Evolutionary conservation across 1,140 invertebrate species (phyloP).

Genomic region (Dendroctonus ponderosae): DNA sequence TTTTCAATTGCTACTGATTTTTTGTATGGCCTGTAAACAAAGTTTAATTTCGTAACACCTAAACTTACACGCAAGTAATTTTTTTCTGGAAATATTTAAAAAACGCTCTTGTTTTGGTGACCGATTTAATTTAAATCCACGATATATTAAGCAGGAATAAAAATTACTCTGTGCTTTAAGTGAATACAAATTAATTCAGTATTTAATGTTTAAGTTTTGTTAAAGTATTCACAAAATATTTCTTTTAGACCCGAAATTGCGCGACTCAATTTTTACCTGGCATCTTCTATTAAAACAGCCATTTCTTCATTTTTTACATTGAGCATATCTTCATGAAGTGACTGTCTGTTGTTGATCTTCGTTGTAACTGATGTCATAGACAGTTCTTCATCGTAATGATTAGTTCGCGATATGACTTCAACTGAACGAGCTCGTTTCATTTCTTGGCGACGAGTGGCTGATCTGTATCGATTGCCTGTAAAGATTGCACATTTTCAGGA

Average conservation of each 20-base stretch:
- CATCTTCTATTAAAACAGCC: constrained; percentile 17
- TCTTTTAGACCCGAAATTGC: neutral
- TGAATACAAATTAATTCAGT: neutral
- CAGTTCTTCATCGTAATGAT: constrained; percentile 31
- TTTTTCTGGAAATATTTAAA: no score
- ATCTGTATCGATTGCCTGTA: constrained; percentile 46
- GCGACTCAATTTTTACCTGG: constrained; percentile 23
- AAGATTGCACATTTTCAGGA: neutral
- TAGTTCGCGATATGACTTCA: constrained; percentile 66
- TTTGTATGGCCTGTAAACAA: constrained; percentile 21
- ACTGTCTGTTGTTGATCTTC: constrained; percentile 40
- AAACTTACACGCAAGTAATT: no score
- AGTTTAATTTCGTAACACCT: no score
- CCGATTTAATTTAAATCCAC: no score
- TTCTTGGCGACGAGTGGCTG: constrained; percentile 56
- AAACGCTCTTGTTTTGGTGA: no score
- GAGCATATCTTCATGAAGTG: constrained; percentile 46
- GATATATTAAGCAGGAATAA: no score
- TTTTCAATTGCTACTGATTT: constrained; percentile 40
- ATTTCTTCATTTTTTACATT: constrained; percentile 35
- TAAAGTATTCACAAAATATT: no score
- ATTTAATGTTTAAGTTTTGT: no score
- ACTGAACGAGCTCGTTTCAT: constrained; percentile 83
- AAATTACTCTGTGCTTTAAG: neutral
- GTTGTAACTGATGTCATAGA: constrained; percentile 20